Evolutionary conservation across 2,888 invertebrate genomes (phyloP), one percentile per base, ranked within the genome.

Genomic region (Girardia tigrina): DNA sequence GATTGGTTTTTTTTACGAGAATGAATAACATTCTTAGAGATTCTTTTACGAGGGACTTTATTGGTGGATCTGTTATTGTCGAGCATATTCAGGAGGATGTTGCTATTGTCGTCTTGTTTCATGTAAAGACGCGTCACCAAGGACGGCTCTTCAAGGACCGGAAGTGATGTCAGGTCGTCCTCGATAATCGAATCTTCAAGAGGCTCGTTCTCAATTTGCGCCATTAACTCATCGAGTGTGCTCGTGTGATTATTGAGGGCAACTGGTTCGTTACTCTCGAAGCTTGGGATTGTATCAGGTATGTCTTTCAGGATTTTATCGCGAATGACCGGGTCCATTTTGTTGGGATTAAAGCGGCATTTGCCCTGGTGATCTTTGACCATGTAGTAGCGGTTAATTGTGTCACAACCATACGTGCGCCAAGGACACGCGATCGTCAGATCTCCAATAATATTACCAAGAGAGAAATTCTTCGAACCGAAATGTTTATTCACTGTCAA

Each of bases 341-440:
- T 56, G n/a, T 56, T 56, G 23, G 56, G 56, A n/a, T 56, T 56
- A n/a, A 56, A 56, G n/a, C 23, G n/a, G 23, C 56, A 56, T 56
- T 56, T 56, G 2, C 4, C 56, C 4, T 12, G n/a, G n/a, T 4
- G 56, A 56, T 56, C 56, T 56, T 56, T 56, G 6, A 56, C 4
- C 2, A 56, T 4, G 23, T 56, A 56, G 23, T 56, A 56, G n/a
- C 56, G n/a, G 23, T n/a, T 23, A 56, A 56, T 56, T 4, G 4
- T 12, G n/a, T 56, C 56, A 56, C 56, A 56, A 56, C 56, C 56
- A 56, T 12, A 56, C 4, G 56, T n/a, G 2, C 56, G 56, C 56
- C 56, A 56, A 56, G 56, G 23, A 56, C 56, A 56, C n/a, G n/a
- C 4, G 4, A 56, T 56, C 56, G n/a, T n/a, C n/a, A n/a, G n/a